Base-by-base conservation (phyloP, 2,888 invertebrate species). In the Synergus japonicus region DNA sequence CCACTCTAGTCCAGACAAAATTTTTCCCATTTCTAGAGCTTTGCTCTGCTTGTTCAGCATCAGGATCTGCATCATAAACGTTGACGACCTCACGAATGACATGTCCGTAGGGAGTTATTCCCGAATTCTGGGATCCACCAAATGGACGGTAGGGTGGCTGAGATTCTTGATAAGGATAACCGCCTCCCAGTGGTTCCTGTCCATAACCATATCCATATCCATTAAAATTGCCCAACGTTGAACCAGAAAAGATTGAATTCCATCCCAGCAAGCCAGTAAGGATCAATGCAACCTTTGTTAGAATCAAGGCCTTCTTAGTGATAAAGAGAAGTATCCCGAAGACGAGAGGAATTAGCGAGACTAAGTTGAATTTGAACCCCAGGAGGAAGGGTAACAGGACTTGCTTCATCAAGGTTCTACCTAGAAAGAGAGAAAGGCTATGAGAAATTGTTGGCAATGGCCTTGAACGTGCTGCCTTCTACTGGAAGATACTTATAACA, bases 341-440 rank as follows among this genome's bases (percentile, higher is more conserved):
- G 10, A 97, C 88, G 76, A 97, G 89, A 0, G 97, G 97, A 18
- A 97, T 92, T 80, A 97, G 90, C 0, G 96, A 96, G 1, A 95
- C 94, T 65, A 97, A 92, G 88, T 96, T 96, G 88, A 97, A 96
- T 92, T 97, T 97, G 85, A 97, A 94, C 9, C 97, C 97, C 13
- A 97, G 93, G 1, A 97, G 93, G 86, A 97, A 94, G 41, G 97
- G 97, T 22, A 97, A 92, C n/a, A 97, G 88, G 78, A 96, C 94
- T 83, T 96, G 95, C 84, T 95, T 94, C 77, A 96, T 94, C 82
- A 97, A 88, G 43, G 96, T 92, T 22, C 95, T 95, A 84, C 95
- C 97, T 97, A 93, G 83, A 95, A 95, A 81, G 79, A 79, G 63
- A 79, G 78, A 84, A 65, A 63, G 64, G 80, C 76, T 76, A 76